Evolutionary conservation across 2,797 vertebrate species (phyloP).

Genomic region (Perdix hodgsoniae): DNA sequence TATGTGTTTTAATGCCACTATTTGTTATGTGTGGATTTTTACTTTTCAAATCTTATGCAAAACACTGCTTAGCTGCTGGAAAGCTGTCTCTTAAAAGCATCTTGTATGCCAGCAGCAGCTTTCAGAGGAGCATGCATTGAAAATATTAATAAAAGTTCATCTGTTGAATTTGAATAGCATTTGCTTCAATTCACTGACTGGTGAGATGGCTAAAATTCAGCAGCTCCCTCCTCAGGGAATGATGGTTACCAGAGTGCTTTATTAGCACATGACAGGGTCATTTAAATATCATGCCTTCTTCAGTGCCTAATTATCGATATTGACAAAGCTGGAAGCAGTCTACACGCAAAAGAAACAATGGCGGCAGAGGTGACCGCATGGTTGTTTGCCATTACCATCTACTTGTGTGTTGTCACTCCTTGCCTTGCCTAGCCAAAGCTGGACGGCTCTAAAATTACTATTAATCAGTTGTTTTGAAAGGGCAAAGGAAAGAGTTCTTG

Average conservation of each 20-base stretch:
- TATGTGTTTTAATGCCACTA: background rate
- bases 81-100: conserved; percentile 38
- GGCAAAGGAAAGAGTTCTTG: conserved; percentile 84
- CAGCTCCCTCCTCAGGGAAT: conserved; percentile 30
- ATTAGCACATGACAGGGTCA: conserved; percentile 67
- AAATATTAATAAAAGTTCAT: conserved; percentile 57
- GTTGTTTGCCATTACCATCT: conserved; percentile 86
- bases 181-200: conserved; percentile 42
- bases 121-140: conserved; percentile 46
- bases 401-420: conserved; percentile 81
- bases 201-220: conserved; percentile 37
- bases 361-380: conserved; percentile 93
- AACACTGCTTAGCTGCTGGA: conserved; percentile 36
- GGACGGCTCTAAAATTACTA: conserved; percentile 16
- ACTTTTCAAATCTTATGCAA: background rate
- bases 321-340: conserved; percentile 90
- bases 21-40: conserved; percentile 77
- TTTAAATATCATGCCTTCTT: conserved; percentile 72
- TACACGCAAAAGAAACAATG: conserved; percentile 87
- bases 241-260: conserved; percentile 64
- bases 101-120: conserved; percentile 19
- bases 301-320: conserved; percentile 58
- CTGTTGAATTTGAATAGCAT: conserved; percentile 53
- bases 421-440: conserved; percentile 80
- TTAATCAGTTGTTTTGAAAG: conserved; percentile 43